A percentile compares a stretch with the other conserved stretches of the same genome.
Conservation (phyloP, 1,140 invertebrate species). For the Arctopsyche grandis region DNA sequence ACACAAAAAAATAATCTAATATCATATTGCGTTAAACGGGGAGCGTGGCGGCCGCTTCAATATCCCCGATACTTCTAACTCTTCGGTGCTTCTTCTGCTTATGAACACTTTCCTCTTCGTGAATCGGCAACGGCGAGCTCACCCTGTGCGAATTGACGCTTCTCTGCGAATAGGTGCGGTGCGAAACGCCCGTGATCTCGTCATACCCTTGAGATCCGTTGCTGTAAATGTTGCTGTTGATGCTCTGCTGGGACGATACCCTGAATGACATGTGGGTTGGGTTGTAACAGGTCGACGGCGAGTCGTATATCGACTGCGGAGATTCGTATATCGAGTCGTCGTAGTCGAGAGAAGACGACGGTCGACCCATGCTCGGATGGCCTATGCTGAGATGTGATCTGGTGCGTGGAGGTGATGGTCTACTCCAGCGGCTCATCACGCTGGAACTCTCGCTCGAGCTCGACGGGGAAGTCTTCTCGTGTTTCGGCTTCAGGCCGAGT, state of each 20-base stretch:
- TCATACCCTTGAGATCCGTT: conserved; percentile 58
- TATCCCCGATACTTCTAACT: conserved; percentile 79
- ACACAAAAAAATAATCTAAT: not conserved
- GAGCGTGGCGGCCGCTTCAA: conserved; percentile 65
- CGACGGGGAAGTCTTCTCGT: conserved; percentile 69
- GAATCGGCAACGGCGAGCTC: conserved; percentile 64
- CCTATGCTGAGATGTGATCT: conserved; percentile 65
- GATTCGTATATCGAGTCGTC: conserved; percentile 52
- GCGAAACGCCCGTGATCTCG: conserved; percentile 47
- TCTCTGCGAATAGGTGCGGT: conserved; percentile 56
- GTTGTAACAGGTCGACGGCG: conserved; percentile 48
- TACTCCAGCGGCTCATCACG: conserved; percentile 60
- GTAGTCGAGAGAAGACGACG: conserved; percentile 43
- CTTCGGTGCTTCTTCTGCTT: conserved; percentile 70
- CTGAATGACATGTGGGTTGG: conserved; percentile 46
- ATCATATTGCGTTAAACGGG: conserved; percentile 43
- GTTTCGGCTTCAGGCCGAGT: conserved; percentile 73
- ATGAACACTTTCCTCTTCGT: conserved; percentile 59
- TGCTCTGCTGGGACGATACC: conserved; percentile 54
- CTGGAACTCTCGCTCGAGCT: conserved; percentile 70
- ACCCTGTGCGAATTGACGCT: conserved; percentile 64
- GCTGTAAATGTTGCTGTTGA: conserved; percentile 57
- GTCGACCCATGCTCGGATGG: conserved; percentile 57
- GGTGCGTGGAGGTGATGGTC: conserved; percentile 61
- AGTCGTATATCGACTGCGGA: conserved; percentile 51